These are phyloP conservation scores for Cheumatopsyche charites DNA, from an alignment of 1,140 invertebrate species.

Conservation along the genomic window DNA sequence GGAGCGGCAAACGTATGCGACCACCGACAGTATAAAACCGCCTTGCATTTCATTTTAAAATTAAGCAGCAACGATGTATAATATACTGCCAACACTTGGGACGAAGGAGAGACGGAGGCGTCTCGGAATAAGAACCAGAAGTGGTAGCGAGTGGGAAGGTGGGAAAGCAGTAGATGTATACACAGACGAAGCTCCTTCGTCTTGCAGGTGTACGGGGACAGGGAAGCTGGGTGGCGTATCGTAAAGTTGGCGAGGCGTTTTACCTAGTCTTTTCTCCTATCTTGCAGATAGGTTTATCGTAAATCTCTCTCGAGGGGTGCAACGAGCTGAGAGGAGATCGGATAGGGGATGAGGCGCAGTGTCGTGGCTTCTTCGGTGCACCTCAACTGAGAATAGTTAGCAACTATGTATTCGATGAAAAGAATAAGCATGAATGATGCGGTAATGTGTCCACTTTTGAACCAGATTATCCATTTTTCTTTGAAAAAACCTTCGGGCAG, in stretches of 20 bases:
- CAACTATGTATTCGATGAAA: too few relatives aligned
- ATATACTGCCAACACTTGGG: slow-evolving; percentile 46
- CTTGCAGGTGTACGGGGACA: not conserved
- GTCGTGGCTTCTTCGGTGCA: not conserved
- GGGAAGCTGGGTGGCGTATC: not conserved
- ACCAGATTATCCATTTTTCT: too few relatives aligned
- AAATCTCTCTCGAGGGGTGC: slow-evolving; percentile 34
- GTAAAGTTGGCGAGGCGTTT: slow-evolving; percentile 42
- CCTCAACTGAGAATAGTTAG: too few relatives aligned
- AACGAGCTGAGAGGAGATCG: not conserved
- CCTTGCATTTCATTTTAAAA: slow-evolving; percentile 50
- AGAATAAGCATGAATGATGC: too few relatives aligned
- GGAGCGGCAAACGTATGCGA: slow-evolving; percentile 37
- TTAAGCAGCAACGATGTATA: slow-evolving; percentile 48
- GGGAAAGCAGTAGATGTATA: not conserved
- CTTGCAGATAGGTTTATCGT: slow-evolving; percentile 42
- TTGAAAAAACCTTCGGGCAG: too few relatives aligned
- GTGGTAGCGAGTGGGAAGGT: slow-evolving; percentile 2
- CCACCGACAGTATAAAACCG: slow-evolving; percentile 46
- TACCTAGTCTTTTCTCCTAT: slow-evolving; percentile 40
- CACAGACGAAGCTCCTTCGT: not conserved
- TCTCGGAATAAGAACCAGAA: slow-evolving; percentile 2
- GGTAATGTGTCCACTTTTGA: too few relatives aligned
- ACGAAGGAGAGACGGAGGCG: slow-evolving; percentile 6
- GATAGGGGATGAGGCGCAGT: not conserved